phyloP scores from a whole-genome alignment of 2,797 vertebrate species.

The Acomys russatus region DNA sequence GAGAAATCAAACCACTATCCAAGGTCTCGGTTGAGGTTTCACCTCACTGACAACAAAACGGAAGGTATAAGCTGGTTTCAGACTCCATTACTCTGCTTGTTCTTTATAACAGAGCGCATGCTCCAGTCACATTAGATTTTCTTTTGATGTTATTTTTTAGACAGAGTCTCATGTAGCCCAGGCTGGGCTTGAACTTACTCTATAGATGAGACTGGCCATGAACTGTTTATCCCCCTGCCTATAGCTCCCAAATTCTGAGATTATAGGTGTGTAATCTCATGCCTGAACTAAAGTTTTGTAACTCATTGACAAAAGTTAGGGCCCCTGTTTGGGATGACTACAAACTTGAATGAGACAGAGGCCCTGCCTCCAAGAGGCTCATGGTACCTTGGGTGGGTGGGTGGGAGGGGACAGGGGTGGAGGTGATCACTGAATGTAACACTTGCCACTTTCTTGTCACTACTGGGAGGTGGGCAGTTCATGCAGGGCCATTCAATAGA shows the following conservation, averaged over 20 bases:
- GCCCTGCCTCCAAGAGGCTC: background rate
- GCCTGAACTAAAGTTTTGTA: background rate
- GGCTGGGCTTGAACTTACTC: background rate
- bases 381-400: background rate
- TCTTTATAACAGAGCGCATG: background rate
- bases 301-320: background rate
- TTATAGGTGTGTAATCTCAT: background rate
- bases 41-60: background rate
- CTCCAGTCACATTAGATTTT: background rate
- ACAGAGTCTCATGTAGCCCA: background rate
- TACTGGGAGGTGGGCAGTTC: background rate
- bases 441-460: background rate
- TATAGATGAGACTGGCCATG: background rate
- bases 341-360: background rate
- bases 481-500: no score
- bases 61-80: background rate
- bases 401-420: no score
- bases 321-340: background rate
- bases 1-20: background rate
- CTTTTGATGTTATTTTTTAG: background rate
- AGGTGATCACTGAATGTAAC: background rate
- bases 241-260: background rate
- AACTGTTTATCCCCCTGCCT: background rate
- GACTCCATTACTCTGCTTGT: background rate
- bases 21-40: background rate